These are phyloP conservation scores for Loripinus fragilis DNA, from an alignment of 2,888 invertebrate genomes.

Conservation along the genomic window DNA sequence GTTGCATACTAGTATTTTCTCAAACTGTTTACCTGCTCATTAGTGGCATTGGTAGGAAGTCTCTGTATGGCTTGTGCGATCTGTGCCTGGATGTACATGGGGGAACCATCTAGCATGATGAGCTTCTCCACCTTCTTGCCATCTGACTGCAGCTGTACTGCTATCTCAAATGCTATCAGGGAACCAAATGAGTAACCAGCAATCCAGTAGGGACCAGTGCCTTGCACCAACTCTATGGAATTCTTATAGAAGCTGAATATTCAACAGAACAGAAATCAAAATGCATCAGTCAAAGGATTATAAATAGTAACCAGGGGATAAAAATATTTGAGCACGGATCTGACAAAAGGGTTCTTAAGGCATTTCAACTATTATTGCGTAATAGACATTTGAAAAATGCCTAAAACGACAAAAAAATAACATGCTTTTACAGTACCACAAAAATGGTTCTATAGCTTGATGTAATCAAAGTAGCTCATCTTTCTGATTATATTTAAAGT, in stretches of 20 bases:
- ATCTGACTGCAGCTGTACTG: slow-evolving; percentile 89
- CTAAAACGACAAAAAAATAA: too few relatives aligned
- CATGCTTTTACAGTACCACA: too few relatives aligned
- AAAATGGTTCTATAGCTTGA: too few relatives aligned
- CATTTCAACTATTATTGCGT: too few relatives aligned
- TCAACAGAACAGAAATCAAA: too few relatives aligned
- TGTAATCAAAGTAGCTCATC: too few relatives aligned
- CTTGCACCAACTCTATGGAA: slow-evolving; percentile 83
- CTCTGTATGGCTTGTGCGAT: slow-evolving; percentile 42
- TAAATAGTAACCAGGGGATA: too few relatives aligned
- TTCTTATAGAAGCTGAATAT: slow-evolving; percentile 63
- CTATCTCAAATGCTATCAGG: slow-evolving; percentile 97
- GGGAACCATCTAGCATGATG: slow-evolving; percentile 71
- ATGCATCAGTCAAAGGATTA: neutral
- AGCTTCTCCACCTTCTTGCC: slow-evolving; percentile 65
- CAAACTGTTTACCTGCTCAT: slow-evolving; percentile 37
- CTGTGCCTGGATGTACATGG: slow-evolving; percentile 61
- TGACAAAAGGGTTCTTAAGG: too few relatives aligned
- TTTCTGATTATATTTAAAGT: too few relatives aligned
- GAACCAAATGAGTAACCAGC: slow-evolving; percentile 98
- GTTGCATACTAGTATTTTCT: too few relatives aligned
- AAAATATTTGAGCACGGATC: too few relatives aligned
- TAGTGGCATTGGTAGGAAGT: slow-evolving; percentile 33
- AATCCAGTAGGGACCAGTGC: slow-evolving; percentile 92
- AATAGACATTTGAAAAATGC: too few relatives aligned